Evolutionary conservation across 2,113 vertebrate species (phyloP).

Genomic region (Camelus dromedarius): DNA sequence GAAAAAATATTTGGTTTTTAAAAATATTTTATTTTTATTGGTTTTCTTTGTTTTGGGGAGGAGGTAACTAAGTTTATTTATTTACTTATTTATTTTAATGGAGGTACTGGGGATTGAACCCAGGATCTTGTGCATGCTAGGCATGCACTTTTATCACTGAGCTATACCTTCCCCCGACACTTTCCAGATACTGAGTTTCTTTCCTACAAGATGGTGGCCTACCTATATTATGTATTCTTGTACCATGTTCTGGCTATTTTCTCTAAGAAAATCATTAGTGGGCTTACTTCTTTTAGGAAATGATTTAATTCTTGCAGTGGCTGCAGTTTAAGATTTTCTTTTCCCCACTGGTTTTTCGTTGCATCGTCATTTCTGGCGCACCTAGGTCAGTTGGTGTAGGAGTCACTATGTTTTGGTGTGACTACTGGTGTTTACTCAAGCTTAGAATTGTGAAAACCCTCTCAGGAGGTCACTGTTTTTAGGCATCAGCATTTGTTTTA

Average conservation of each 20-base stretch:
- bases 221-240: neutral
- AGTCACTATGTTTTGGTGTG: neutral
- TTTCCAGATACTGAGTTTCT: neutral
- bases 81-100: too few relatives aligned
- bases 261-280: neutral
- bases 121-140: too few relatives aligned
- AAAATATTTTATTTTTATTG: too few relatives aligned
- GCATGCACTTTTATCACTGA: too few relatives aligned
- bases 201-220: neutral
- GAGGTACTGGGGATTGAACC: too few relatives aligned
- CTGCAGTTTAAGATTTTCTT: neutral
- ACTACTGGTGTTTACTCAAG: slow-evolving; percentile 44
- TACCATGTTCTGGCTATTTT: neutral
- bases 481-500: slow-evolving; percentile 53
- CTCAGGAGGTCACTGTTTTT: slow-evolving; percentile 37
- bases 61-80: too few relatives aligned
- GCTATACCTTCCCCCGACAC: too few relatives aligned
- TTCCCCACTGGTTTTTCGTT: neutral
- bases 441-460: slow-evolving; percentile 33
- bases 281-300: slow-evolving; percentile 1
- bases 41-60: too few relatives aligned
- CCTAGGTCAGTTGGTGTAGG: neutral
- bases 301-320: slow-evolving; percentile 12
- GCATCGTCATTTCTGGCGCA: neutral
- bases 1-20: too few relatives aligned